phyloP scores from a whole-genome alignment of 1,140 invertebrate genomes.

The Drosophila miranda region DNA sequence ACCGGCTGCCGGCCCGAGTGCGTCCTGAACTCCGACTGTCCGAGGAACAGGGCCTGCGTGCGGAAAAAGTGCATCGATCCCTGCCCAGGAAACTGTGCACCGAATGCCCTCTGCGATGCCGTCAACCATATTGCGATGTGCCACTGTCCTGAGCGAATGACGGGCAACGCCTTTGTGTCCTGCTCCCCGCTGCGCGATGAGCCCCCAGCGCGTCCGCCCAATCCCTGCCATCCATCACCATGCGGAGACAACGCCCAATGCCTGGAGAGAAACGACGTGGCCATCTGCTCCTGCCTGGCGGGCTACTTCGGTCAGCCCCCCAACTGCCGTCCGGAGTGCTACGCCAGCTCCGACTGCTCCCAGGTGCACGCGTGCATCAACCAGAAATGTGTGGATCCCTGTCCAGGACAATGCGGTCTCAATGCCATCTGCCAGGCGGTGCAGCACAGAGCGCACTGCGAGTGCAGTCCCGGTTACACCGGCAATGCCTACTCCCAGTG shows the following conservation, averaged over 20 bases:
- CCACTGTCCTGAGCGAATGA: slow-evolving; percentile 88
- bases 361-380: slow-evolving; percentile 88
- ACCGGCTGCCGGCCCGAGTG: slow-evolving; percentile 90
- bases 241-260: slow-evolving; percentile 92
- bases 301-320: slow-evolving; percentile 89
- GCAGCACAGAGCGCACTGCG: slow-evolving; percentile 89
- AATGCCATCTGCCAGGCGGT: slow-evolving; percentile 89
- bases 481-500: slow-evolving; percentile 91
- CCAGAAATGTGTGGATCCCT: slow-evolving; percentile 91
- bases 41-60: slow-evolving; percentile 88
- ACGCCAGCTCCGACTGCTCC: slow-evolving; percentile 89
- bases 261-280: slow-evolving; percentile 86
- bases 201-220: slow-evolving; percentile 53
- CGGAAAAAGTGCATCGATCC: slow-evolving; percentile 92
- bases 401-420: slow-evolving; percentile 89
- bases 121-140: slow-evolving; percentile 91
- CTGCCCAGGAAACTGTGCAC: slow-evolving; percentile 89
- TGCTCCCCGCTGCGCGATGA: slow-evolving; percentile 73
- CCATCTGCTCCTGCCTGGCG: slow-evolving; percentile 89
- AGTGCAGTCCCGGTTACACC: slow-evolving; percentile 87
- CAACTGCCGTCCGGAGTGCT: slow-evolving; percentile 89
- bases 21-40: slow-evolving; percentile 89
- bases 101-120: slow-evolving; percentile 89
- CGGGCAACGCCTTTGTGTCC: slow-evolving; percentile 87
- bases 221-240: slow-evolving; percentile 88